Evolutionary conservation across 2,797 vertebrate genomes (phyloP), one percentile per base, ranked within the genome.

Genomic region (Phoxinus dragarum): DNA sequence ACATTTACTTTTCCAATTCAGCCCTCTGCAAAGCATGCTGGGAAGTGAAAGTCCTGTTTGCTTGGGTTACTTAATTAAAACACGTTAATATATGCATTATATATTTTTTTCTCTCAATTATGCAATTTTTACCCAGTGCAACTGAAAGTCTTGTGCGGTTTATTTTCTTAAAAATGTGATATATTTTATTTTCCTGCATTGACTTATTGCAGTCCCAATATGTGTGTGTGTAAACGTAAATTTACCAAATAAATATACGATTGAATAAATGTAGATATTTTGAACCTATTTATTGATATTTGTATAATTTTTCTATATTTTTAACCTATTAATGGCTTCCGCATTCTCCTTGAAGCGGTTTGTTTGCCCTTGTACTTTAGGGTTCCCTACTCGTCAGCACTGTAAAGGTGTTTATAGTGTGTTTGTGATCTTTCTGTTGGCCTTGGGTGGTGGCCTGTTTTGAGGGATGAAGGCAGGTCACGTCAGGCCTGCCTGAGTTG

Each of bases 401-500:
- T 23, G 21, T 40, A 52, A 71, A 61, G 84, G 12, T 74, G 69
- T 84, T 80, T 81, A 73, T 61, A 31, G 77, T 27, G 36, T 72
- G 36, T 81, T 21, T 81, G 86, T 84, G 72, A 81, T 84, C 49
- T 31, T 19, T 72, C 31, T 66, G 44, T 77, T 87, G 61, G 27
- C 52, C n/a, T 52, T 81, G 82, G 56, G 61, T 75, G 73, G 80
- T 84, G 73, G 80, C 81, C 34, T 79, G 64, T 52, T 75, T 75
- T 75, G 54, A 49, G 31, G 64, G 81, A 73, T 80, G 34, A 81
- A 82, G 74, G 36, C 78, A 75, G 86, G 75, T 86, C 84, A 85
- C 86, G 81, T 89, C 76, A 86, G 87, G 81, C 88, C 91, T 77
- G 38, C 54, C 89, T 92, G 92, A 93, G 92, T 94, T 90, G 90